Evolutionary conservation across 2,113 vertebrate genomes (phyloP).

Genomic region (Gymnocephalus cernua): DNA sequence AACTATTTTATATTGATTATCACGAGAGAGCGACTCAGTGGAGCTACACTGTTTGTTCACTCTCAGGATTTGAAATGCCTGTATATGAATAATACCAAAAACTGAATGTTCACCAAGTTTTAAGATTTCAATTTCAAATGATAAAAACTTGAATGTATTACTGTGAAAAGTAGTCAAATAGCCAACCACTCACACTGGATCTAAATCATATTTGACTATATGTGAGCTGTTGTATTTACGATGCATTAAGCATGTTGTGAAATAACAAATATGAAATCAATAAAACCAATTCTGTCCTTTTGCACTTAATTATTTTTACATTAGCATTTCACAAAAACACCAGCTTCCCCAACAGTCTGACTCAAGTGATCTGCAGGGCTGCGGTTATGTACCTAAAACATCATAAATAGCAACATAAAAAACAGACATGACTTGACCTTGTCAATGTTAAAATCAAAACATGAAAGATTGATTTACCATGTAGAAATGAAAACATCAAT

Average conservation of each 20-base stretch:
- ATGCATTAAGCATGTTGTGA: background rate
- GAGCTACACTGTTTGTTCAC: conserved; percentile 1
- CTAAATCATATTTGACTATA: background rate
- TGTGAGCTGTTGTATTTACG: conserved; percentile 1
- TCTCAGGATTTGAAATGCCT: conserved; percentile 12
- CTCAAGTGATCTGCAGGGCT: background rate
- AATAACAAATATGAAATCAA: conserved; percentile 20
- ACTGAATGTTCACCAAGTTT: background rate
- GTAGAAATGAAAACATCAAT: background rate
- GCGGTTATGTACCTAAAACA: background rate
- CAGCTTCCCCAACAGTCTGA: background rate
- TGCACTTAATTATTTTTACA: background rate
- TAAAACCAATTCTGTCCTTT: conserved; percentile 11
- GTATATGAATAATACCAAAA: conserved; percentile 6
- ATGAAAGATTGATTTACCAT: background rate
- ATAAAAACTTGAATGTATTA: background rate
- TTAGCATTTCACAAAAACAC: conserved; percentile 16
- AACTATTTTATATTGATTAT: conserved; percentile 14
- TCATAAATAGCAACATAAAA: conserved; percentile 3
- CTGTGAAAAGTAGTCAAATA: background rate
- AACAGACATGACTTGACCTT: background rate
- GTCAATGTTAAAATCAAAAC: accelerated
- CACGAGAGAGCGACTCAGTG: conserved; percentile 4
- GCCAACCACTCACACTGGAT: background rate
- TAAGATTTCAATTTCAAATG: background rate